Evolutionary conservation across 2,797 vertebrate genomes (phyloP).

Genomic region (Oceanodroma leucorhoa): DNA sequence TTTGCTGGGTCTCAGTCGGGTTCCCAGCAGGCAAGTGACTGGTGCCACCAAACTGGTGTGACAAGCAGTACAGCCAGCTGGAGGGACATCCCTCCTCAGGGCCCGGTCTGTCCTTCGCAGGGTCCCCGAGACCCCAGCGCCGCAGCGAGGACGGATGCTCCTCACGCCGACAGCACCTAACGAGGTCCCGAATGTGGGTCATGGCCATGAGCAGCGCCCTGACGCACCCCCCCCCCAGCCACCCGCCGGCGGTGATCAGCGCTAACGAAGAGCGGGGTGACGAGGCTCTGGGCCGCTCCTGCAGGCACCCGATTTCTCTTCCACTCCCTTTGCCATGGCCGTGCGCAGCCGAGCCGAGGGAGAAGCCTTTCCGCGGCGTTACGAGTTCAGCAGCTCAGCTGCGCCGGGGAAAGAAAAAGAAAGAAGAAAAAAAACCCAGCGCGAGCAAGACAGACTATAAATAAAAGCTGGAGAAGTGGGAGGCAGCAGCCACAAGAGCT

Average conservation of each 20-base stretch:
- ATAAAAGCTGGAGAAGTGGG: constrained; percentile 64
- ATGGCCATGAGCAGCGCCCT: neutral
- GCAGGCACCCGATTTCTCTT: neutral
- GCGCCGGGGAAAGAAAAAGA: neutral
- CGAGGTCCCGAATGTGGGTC: neutral
- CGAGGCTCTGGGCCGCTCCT: neutral
- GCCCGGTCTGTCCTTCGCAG: neutral
- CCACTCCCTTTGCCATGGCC: neutral
- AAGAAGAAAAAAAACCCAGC: neutral
- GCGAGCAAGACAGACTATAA: constrained; percentile 58
- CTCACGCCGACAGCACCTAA: accelerated
- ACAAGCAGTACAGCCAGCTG: neutral
- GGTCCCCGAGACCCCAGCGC: neutral
- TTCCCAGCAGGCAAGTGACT: neutral
- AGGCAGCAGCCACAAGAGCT: constrained; percentile 46
- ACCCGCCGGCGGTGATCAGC: accelerated
- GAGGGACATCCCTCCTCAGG: neutral
- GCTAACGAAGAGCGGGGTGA: accelerated
- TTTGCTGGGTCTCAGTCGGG: neutral
- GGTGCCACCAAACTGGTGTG: neutral
- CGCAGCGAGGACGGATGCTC: accelerated
- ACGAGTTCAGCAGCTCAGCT: neutral
- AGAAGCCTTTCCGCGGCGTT: neutral
- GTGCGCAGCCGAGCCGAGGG: neutral
- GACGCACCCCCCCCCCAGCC: accelerated